Conservation (phyloP, 2,113 vertebrate genomes). For the Clupea harengus region DNA sequence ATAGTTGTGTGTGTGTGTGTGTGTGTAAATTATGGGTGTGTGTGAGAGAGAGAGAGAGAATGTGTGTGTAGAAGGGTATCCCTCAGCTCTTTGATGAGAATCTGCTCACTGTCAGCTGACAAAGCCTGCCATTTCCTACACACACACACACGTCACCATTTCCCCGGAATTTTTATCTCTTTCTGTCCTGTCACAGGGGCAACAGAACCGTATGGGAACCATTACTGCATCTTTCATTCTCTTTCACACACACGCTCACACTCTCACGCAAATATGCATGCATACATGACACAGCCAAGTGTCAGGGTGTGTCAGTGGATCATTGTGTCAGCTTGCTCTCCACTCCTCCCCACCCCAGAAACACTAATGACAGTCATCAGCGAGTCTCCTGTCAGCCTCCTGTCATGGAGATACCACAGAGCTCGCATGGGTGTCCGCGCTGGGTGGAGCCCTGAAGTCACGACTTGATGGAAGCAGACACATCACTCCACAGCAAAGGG, state of each 20-base stretch:
- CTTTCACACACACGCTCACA: background rate
- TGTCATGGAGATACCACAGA: background rate
- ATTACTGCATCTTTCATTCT: constrained; percentile 45
- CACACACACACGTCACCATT: constrained; percentile 16
- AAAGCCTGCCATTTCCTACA: constrained; percentile 33
- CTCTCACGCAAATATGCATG: background rate
- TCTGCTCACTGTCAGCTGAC: constrained; percentile 32
- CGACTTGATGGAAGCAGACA: background rate
- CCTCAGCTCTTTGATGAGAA: constrained; percentile 17
- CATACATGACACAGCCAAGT: background rate
- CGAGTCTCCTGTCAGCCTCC: background rate
- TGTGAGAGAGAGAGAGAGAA: background rate
- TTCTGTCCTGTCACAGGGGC: constrained; percentile 40
- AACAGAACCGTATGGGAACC: constrained; percentile 47
- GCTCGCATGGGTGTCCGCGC: background rate
- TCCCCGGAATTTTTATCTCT: constrained; percentile 42
- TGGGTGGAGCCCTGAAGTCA: background rate
- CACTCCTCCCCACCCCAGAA: background rate
- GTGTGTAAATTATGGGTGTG: background rate
- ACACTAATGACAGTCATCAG: background rate
- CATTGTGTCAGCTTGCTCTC: background rate
- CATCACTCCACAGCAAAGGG: background rate
- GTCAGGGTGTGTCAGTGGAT: background rate
- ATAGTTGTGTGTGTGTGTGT: background rate
- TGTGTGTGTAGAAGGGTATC: background rate